Base-by-base conservation (phyloP, 2,797 vertebrate species). In the Tragelaphus eurycerus region DNA sequence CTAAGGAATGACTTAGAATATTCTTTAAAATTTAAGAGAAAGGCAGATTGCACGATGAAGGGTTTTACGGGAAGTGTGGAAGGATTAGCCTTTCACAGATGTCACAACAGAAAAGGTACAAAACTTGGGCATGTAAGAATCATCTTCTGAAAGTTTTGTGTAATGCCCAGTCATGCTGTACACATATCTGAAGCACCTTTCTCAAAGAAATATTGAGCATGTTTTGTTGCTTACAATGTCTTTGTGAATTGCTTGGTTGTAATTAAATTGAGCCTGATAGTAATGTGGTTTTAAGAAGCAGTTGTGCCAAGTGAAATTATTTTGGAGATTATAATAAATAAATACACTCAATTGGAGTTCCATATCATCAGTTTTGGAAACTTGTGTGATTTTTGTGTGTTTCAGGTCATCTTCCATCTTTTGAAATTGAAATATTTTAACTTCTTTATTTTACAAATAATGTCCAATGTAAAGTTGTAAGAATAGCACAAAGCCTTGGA, bases 221-320 rank as follows among this genome's bases (percentile, higher is more conserved):
- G 98, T 97, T 98, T 87, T 98, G 97, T 98, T 98, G 98, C 98
- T 98, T 98, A 27, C 98, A 84, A 94, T 99, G 98, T 99, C 98
- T 94, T 98, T 98, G 98, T 99, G 98, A 98, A 98, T 98, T 98
- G 98, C 98, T 98, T 99, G 97, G 98, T 97, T 98, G 98, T 99
- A 98, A 98, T 97, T 93, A 96, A 97, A 97, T 98, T 98, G 98
- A 99, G 98, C 98, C 98, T 99, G 97, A 97, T 83, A 96, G 97
- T 98, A 93, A 90, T 93, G 95, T 62, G 86, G 96, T 98, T 98
- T 97, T 98, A 97, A 98, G 54, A 96, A 98, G 96, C 93, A 96
- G 87, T 98, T 98, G 97, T 98, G 98, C 84, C 50, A 97, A 98
- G 96, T 98, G 97, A 98, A 98, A 98, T 96, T 94, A 98, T 98